A percentile compares a stretch with the other conserved stretches of the same genome.
Conservation (phyloP, 1,140 invertebrate species). For the Drosophila pallidifrons region DNA sequence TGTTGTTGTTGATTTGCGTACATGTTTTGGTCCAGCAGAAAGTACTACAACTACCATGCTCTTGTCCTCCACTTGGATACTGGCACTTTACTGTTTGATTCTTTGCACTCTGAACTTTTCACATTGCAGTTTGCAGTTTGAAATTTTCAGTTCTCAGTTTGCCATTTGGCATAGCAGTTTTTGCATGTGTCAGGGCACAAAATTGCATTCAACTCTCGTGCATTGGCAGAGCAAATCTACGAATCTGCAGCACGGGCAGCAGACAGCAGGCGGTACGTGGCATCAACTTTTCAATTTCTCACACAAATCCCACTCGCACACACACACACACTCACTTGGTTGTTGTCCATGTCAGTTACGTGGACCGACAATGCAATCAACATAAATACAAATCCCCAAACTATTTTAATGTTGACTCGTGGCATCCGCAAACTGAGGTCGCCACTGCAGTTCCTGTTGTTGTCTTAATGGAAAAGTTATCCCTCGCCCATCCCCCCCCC, state of each 20-base stretch:
- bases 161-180: conserved; percentile 4
- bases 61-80: conserved; percentile 10
- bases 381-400: conserved; percentile 83
- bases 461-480: conserved; percentile 74
- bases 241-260: too few species aligned
- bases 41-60: too few species aligned
- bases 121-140: conserved; percentile 29
- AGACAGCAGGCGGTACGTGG: conserved; percentile 31
- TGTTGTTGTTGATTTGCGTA: conserved; percentile 33
- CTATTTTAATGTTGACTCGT: conserved; percentile 79
- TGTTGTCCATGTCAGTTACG: conserved; percentile 53
- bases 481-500: neutral
- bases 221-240: conserved; percentile 56
- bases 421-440: conserved; percentile 30
- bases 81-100: conserved; percentile 48
- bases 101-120: conserved; percentile 56
- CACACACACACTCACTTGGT: conserved; percentile 28
- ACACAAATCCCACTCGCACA: conserved; percentile 52
- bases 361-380: conserved; percentile 79
- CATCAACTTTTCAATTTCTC: conserved; percentile 76
- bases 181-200: conserved; percentile 51
- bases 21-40: conserved; percentile 26
- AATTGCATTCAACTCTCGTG: conserved; percentile 60
- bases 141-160: neutral
- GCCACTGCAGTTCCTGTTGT: conserved; percentile 37